phyloP scores from a whole-genome alignment of 2,797 vertebrate genomes.

The Phataginus tetradactyla region DNA sequence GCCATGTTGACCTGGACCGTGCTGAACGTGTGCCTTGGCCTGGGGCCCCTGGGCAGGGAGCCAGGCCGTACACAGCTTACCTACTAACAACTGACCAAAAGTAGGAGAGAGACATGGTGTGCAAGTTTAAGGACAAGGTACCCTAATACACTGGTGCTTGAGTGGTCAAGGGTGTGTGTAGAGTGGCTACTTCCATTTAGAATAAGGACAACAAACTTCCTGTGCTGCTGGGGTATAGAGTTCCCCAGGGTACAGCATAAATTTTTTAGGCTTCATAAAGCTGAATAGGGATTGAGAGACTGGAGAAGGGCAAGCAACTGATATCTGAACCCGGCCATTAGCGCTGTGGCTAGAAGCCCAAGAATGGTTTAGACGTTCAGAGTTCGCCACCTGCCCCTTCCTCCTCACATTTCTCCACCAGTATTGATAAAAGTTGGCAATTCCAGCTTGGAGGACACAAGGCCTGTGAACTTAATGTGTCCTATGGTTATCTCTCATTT shows the following conservation, averaged over 20 bases:
- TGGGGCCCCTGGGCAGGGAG: neutral
- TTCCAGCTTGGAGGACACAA: neutral
- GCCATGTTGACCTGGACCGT: neutral
- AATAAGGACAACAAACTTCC: slow-evolving; percentile 4
- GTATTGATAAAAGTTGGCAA: neutral
- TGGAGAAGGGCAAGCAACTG: neutral
- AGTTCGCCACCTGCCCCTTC: slow-evolving; percentile 19
- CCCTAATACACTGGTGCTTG: neutral
- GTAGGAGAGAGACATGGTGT: neutral
- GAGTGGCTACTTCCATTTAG: neutral
- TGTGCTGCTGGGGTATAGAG: neutral
- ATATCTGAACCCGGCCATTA: neutral
- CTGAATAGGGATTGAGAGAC: neutral
- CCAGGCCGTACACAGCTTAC: neutral
- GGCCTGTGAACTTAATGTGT: neutral
- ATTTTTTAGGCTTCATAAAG: neutral
- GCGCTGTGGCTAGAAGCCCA: neutral
- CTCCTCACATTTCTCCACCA: neutral
- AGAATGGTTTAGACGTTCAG: neutral
- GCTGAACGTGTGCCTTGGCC: neutral
- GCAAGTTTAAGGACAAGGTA: slow-evolving; percentile 7
- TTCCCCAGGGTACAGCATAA: neutral
- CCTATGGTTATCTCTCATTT: neutral
- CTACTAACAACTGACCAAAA: neutral
- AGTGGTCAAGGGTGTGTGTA: neutral